Conservation (phyloP, 2,113 vertebrate species). For the Carassius gibelio region DNA sequence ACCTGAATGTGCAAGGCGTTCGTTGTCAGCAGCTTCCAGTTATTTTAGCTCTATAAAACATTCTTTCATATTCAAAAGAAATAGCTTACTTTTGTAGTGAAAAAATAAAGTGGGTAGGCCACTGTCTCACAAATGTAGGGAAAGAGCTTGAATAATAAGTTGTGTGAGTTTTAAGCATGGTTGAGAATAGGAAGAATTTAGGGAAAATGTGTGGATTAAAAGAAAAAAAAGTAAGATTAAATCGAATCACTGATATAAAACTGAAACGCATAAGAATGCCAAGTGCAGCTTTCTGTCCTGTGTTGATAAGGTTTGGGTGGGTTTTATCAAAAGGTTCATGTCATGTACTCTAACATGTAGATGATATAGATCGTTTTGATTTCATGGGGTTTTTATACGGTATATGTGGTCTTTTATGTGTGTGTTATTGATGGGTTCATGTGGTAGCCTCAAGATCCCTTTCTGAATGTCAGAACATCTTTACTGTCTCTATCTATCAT, state of each 20-base stretch:
- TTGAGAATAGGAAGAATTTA: not conserved
- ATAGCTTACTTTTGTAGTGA: not conserved
- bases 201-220: not conserved
- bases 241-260: not conserved
- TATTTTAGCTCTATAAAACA: not conserved
- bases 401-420: not conserved
- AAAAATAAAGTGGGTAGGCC: not conserved
- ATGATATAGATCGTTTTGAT: not conserved
- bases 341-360: not conserved
- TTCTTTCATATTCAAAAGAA: not conserved
- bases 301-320: not conserved
- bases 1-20: not conserved
- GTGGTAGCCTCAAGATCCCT: not conserved
- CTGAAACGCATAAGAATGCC: not conserved
- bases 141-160: too few relatives aligned
- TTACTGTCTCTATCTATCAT: not conserved
- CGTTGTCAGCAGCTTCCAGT: not conserved
- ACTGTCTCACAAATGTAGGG: not conserved
- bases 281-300: not conserved
- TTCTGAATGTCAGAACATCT: conserved; percentile 7
- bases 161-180: not conserved
- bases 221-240: not conserved
- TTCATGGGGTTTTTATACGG: not conserved
- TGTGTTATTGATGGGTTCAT: not conserved
- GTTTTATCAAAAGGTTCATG: not conserved